Base-by-base conservation (phyloP, 64 coral and sea anemone species). In the Astreopora myriophthalma region DNA sequence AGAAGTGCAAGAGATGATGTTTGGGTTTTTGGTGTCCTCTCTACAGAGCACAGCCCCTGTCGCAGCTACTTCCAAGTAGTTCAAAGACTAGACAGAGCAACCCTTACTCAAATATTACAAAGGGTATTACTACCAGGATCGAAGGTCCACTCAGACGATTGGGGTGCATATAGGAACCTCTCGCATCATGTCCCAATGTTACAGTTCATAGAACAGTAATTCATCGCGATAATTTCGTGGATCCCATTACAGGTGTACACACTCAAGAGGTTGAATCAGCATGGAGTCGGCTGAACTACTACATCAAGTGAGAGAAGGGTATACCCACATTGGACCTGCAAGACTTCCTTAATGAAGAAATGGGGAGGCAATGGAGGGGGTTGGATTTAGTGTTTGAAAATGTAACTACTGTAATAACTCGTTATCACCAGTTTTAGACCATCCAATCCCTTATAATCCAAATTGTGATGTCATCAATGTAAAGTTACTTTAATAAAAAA, bases 261-360 rank as follows among this genome's bases (percentile, higher is more conserved):
- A 66, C 80, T 3, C 80, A 84, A 22, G 80, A 84, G 28, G 29
- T 60, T 1, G 80, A 84, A 64, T 81, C 77, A 1, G 77, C 77
- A 0, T 81, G 77, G 77, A 8, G 22, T 1, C 5, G 74, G 19
- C 74, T 77, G 2, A 77, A 77, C 12, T 77, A 77, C 20, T 20
- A 42, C 39, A 34, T 77, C 6, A 77, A 77, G 23, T 40, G 36
- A 20, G 74, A 77, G 19, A 77, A 40, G 33, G 74, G 39, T 42
- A 42, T 42, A 3, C 3, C 3, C 3, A 8, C 3, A 4, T 3
- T 4, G 8, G 39, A 42, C 8, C 3, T 42, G 3, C 39, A 42
- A 42, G 3, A 8, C 8, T 42, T 42, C 39, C 39, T 42, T 42
- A 42, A 42, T 8, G 39, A 42, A n/a, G n/a, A n/a, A n/a, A n/a